A percentile compares a stretch with the other conserved stretches of the same genome.
Conservation (phyloP, 2,888 invertebrate species). For the Eupeodes latifasciatus region DNA sequence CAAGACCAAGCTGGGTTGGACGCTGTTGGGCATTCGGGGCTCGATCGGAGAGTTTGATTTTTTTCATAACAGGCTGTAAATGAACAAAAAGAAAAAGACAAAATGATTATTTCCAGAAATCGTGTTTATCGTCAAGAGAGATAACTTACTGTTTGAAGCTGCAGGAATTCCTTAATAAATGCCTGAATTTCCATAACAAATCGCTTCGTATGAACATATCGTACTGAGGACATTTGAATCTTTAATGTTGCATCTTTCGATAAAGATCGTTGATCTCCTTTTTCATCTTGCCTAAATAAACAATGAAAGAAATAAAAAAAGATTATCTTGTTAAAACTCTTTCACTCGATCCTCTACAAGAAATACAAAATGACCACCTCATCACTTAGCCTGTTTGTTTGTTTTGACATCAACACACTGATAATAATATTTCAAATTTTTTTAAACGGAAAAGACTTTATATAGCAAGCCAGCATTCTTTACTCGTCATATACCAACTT, state of each 20-base stretch:
- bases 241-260: slow-evolving; percentile 81
- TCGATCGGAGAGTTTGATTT: slow-evolving; percentile 81
- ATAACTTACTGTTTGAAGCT: slow-evolving; percentile 91
- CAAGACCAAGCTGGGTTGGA: slow-evolving; percentile 82
- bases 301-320: background rate
- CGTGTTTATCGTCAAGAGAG: background rate
- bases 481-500: too few species aligned
- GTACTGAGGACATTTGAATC: slow-evolving; percentile 94
- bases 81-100: background rate
- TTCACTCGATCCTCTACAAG: too few species aligned
- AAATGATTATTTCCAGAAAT: background rate
- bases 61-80: slow-evolving; percentile 82
- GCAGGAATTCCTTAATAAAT: slow-evolving; percentile 93
- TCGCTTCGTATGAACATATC: slow-evolving; percentile 96
- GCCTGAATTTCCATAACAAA: slow-evolving; percentile 95
- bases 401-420: too few species aligned
- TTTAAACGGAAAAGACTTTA: too few species aligned
- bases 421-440: too few species aligned
- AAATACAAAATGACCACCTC: too few species aligned
- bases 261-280: slow-evolving; percentile 76
- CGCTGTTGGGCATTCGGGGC: slow-evolving; percentile 78
- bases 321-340: background rate
- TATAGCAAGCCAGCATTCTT: too few species aligned
- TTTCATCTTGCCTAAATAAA: slow-evolving; percentile 73
- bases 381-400: too few species aligned